phyloP scores from a whole-genome alignment of 1,140 invertebrate species.

The Akabosia matsudoensis region DNA sequence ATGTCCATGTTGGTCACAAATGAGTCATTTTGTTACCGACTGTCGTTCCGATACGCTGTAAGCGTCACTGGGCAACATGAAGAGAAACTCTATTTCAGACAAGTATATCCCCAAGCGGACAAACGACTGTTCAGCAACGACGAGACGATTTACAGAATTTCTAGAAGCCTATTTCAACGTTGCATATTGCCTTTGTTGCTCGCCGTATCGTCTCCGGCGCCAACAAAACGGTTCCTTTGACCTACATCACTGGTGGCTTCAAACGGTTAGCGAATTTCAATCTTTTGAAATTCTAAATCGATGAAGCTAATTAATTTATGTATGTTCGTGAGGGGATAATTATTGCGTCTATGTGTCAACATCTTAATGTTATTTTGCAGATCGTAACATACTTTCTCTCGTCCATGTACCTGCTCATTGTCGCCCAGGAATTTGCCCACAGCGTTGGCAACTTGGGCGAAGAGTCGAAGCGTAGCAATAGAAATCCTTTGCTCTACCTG shows the following conservation, averaged over 20 bases:
- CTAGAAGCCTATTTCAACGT: background rate
- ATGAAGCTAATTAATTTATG: background rate
- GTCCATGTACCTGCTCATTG: background rate
- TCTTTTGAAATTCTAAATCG: background rate
- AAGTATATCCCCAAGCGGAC: too few relatives aligned
- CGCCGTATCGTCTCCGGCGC: background rate
- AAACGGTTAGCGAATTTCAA: background rate
- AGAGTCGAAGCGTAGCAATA: background rate
- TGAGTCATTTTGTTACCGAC: too few relatives aligned
- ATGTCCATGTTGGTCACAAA: too few relatives aligned
- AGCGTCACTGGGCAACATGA: too few relatives aligned
- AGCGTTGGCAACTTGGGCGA: background rate
- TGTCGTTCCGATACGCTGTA: too few relatives aligned
- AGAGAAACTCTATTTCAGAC: too few relatives aligned
- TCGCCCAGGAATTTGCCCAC: background rate
- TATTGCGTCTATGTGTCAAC: too few relatives aligned
- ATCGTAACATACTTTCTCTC: background rate
- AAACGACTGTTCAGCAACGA: too few relatives aligned
- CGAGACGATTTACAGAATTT: background rate
- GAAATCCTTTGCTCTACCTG: background rate
- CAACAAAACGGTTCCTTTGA: background rate
- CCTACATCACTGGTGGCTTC: background rate
- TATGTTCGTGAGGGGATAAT: background rate
- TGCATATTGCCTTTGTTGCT: background rate
- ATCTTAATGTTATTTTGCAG: background rate